phyloP scores from a whole-genome alignment of 2,113 vertebrate species.

The Eurystomus gularis region DNA sequence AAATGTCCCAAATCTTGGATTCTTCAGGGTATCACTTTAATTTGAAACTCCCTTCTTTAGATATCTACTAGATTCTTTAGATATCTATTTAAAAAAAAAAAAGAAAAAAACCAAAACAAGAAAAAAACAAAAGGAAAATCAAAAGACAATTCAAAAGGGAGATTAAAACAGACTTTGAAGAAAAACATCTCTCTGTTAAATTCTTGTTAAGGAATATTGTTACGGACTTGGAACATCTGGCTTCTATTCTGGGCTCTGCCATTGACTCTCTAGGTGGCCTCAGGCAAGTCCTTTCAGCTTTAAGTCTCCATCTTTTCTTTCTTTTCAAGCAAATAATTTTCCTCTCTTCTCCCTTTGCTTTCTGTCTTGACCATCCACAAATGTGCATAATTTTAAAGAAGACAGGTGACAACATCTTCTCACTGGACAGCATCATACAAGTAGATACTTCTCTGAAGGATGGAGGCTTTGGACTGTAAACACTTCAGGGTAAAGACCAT shows the following conservation, averaged over 20 bases:
- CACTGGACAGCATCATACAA: not conserved
- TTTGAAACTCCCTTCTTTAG: not conserved
- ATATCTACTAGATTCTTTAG: not conserved
- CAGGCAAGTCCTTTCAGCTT: conserved; percentile 5
- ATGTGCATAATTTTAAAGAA: not conserved
- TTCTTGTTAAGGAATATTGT: not conserved
- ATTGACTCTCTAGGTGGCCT: not conserved
- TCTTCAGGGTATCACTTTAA: not conserved
- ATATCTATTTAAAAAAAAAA: no score
- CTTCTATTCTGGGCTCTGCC: not conserved
- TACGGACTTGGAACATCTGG: not conserved
- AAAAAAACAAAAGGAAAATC: not conserved
- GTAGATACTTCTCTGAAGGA: not conserved
- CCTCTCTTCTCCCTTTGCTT: not conserved
- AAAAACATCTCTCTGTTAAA: not conserved
- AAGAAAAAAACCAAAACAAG: no score
- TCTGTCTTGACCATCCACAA: not conserved
- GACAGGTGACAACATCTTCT: not conserved
- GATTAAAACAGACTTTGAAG: not conserved
- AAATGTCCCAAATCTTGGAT: not conserved
- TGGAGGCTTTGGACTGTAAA: not conserved
- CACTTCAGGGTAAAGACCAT: not conserved
- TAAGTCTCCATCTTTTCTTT: not conserved
- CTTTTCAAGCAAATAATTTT: not conserved
- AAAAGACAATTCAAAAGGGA: not conserved